Base-by-base conservation (phyloP, 53 echinoderm and acorn worm genomes). In the Paelopatides confundens region DNA sequence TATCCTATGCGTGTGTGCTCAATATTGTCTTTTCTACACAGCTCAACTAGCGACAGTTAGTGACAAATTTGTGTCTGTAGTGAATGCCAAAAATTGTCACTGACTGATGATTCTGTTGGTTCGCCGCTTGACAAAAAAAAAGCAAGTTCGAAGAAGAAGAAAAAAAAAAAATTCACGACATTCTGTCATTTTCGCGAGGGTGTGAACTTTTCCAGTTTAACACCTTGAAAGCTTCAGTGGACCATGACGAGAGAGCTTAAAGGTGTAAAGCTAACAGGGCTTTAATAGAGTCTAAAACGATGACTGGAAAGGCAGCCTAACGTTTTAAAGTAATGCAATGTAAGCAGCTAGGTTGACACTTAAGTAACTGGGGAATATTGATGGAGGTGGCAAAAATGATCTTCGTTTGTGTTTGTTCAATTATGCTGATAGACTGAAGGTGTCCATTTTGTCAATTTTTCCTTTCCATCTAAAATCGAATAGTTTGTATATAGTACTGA, bases 201-300 rank as follows among this genome's bases (percentile, higher is more conserved):
- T 51, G 79, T 79, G 79, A 79, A 79, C 79, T 79, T 53, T 50
- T 53, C 79, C 79, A 79, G 79, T 53, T 79, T 79, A 53, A 79
- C 79, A 79, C 79, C 79, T 79, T 79, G 51, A 79, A n/a, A 79
- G 79, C 79, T 79, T 79, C 79, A 79, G 52, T 53, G 79, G 32
- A 52, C 52, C 79, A 79, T 79, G 79, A 79, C 49, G 79, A 53
- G 30, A 79, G 51, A 50, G 31, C 30, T 9, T 48, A 34, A 79
- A 79, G 79, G 79, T 53, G 79, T 79, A 53, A 79, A 79, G 51
- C 79, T 53, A 79, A 79, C 79, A 51, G 79, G 51, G 51, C 53
- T 50, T 53, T 79, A 79, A 79, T 79, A 53, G 79, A 79, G 74
- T 43, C 74, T 74, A 74, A 74, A 74, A 24, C 74, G 58, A 67